Evolutionary conservation across 2,113 vertebrate genomes (phyloP).

Genomic region (Azemiops feae): DNA sequence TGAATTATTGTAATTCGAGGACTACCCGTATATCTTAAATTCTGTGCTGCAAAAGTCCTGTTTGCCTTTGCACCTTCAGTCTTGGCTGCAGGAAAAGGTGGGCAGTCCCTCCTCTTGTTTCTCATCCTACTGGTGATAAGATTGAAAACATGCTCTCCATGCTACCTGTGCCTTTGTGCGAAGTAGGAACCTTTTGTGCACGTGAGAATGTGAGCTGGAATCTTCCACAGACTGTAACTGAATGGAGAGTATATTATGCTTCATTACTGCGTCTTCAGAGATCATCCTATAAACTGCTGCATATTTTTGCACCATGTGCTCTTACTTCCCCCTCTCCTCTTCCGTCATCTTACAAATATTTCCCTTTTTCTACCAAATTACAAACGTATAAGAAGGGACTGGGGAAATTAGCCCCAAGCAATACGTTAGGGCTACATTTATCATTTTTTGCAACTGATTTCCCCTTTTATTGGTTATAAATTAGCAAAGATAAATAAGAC

Average conservation of each 20-base stretch:
- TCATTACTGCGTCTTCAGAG: neutral
- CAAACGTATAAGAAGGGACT: neutral
- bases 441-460: neutral
- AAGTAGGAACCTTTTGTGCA: neutral
- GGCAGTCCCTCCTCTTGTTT: neutral
- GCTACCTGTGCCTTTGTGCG: neutral
- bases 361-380: neutral
- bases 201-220: neutral
- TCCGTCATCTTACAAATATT: neutral
- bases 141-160: neutral
- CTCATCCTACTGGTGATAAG: neutral
- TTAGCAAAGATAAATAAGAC: constrained; percentile 27
- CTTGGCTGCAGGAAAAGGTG: neutral
- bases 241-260: neutral
- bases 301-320: no score
- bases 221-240: neutral
- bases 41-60: neutral
- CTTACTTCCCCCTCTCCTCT: neutral
- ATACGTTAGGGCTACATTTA: neutral
- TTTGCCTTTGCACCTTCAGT: neutral
- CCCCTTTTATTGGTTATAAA: neutral
- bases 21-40: neutral
- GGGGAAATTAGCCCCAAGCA: neutral
- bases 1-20: neutral
- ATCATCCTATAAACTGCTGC: neutral